Percentiles rank a stretch among this genome's conserved stretches.
phyloP scores from a whole-genome alignment of 2,888 invertebrate species.

The Papilio protenor region DNA sequence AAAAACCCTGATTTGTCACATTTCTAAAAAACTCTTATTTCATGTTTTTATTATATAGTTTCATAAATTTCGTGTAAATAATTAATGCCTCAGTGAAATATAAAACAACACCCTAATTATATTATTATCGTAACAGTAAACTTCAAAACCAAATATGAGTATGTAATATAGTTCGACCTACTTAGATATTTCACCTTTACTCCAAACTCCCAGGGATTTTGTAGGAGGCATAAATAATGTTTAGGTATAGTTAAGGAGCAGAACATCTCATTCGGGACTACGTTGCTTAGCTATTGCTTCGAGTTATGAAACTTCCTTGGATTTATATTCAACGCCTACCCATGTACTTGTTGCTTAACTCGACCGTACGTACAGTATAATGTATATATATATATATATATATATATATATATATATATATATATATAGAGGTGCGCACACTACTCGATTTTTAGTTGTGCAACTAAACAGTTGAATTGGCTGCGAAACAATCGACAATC shows the following conservation, averaged over 20 bases:
- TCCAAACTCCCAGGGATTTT: conserved; percentile 53
- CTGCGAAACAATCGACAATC: too few relatives aligned
- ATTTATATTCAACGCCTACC: conserved; percentile 61
- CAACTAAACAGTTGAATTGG: too few relatives aligned
- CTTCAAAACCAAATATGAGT: not conserved
- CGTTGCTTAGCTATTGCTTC: conserved; percentile 50
- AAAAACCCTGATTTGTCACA: too few relatives aligned
- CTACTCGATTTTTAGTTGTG: too few relatives aligned
- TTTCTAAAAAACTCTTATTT: not conserved
- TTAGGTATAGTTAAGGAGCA: conserved; percentile 58
- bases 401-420: too few relatives aligned
- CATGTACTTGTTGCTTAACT: conserved; percentile 54
- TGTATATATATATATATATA: too few relatives aligned
- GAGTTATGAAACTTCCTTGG: conserved; percentile 63
- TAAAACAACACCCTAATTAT: not conserved
- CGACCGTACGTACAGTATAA: conserved; percentile 50
- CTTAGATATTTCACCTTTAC: conserved; percentile 53
- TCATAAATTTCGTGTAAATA: not conserved
- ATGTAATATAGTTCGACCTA: conserved; percentile 47
- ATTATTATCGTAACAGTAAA: conserved; percentile 6
- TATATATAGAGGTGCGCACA: too few relatives aligned
- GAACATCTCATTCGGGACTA: conserved; percentile 64
- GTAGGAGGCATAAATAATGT: conserved; percentile 64
- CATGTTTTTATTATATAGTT: not conserved
- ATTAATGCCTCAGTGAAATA: not conserved